Evolutionary conservation across 1,140 invertebrate genomes (phyloP), one percentile per base, ranked within the genome.

Genomic region (Marisa cornuarietis): DNA sequence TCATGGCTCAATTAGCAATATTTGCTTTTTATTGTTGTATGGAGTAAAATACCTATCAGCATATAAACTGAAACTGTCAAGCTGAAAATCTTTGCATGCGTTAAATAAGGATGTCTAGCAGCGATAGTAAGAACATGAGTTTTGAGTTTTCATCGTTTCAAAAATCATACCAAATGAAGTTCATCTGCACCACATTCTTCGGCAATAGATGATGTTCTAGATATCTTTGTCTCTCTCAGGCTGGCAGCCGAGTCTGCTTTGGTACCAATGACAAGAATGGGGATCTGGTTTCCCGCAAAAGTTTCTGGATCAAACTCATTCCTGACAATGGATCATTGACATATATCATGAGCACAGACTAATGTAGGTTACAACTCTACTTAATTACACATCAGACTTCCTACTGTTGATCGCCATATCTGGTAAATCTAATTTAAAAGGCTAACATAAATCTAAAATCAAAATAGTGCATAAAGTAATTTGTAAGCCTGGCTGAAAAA

Each of bases 181-280:
- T 98, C 97, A 91, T 98, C 97, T 18, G 96, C 96, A 8, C 96
- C 95, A 92, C 96, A 98, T 92, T 98, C 96, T 87, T 96, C 95
- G 16, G 96, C 96, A 87, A 97, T 95, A 69, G 94, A 94, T 20
- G 95, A 95, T 2, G 93, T 92, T 83, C 94, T 78, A 26, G 83
- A 82, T 26, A 84, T 78, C 24, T 76, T 83, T 51, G 87, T 86
- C 42, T 90, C 87, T 76, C 88, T 81, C 11, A 91, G 85, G 87
- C 95, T 94, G 85, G 95, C 93, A 16, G 94, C 93, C 79, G 96
- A 92, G 92, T 99, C 97, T 79, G 95, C 92, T 90, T 99, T 99
- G 8, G 97, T 98, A 51, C 97, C 97, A 87, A 98, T 95, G 0
- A 98, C 95, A 84, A 99, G 92, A 86, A 98, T 96, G 24, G 97